Base-by-base conservation (phyloP, 2,888 invertebrate species). In the Standfussiana lucernea region DNA sequence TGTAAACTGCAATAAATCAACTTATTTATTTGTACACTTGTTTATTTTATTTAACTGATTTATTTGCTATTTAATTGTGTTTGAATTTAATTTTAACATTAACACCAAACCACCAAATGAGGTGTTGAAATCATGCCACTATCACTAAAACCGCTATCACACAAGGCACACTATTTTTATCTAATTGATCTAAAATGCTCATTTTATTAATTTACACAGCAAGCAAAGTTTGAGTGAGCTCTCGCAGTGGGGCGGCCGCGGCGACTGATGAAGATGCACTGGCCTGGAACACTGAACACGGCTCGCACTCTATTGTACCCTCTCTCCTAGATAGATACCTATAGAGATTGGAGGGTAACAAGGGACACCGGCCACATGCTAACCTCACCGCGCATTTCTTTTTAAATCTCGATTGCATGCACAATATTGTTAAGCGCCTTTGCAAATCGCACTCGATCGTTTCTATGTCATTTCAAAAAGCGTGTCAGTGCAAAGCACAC, bases 251-350 rank as follows among this genome's bases (percentile, higher is more conserved):
- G 91, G 91, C 91, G 90, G 87, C 88, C 91, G 92, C 93, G 90
- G 89, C 93, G 92, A 93, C 93, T 93, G 95, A 93, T 94, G 94
- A 92, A 91, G 93, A 93, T 78, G 91, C 95, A 96, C 90, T 95
- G 95, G 93, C 90, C 85, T 94, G 96, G 96, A 96, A 96, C 95
- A 95, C 80, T 96, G 96, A 95, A 91, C 96, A 96, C 95, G 88
- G 92, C 93, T 92, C 92, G 90, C 90, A 90, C 91, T 87, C 88
- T 88, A 78, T 84, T 88, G 86, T 84, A 82, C 88, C 89, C 88
- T 88, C 80, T 88, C 86, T 88, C 80, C 88, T 89, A 88, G 88
- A 86, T 88, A 87, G 79, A 83, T 84, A 88, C 84, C 84, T 89
- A 89, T 88, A 87, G 78, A 84, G 82, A 89, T 82, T 89, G 77